Percentiles rank a stretch among this genome's conserved stretches.
Evolutionary conservation across 2,888 invertebrate species (phyloP).

Genomic region (Chymomyza caudatula): DNA sequence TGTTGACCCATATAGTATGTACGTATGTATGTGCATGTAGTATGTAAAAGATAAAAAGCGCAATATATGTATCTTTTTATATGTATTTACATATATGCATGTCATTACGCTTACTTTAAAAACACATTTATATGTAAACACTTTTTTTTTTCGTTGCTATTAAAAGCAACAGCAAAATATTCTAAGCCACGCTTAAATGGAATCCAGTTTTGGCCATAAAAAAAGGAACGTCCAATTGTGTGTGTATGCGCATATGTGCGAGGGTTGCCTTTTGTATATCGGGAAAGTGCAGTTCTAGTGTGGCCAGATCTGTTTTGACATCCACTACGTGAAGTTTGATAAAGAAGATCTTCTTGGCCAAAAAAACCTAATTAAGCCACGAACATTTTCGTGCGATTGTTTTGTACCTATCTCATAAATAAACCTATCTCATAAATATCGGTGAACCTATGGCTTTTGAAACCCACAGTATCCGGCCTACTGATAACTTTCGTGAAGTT

Average conservation of each 20-base stretch:
- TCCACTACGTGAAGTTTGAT: too few relatives aligned
- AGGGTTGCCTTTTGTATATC: too few relatives aligned
- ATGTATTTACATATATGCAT: slow-evolving; percentile 40
- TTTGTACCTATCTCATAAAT: too few relatives aligned
- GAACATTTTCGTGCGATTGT: too few relatives aligned
- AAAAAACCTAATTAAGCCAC: too few relatives aligned
- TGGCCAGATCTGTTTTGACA: too few relatives aligned
- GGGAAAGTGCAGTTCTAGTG: too few relatives aligned
- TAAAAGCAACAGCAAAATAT: slow-evolving; percentile 51
- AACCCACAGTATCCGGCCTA: too few relatives aligned
- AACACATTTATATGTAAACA: slow-evolving; percentile 63
- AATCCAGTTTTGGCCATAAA: slow-evolving; percentile 70
- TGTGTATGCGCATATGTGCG: not conserved
- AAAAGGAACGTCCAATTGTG: slow-evolving; percentile 50
- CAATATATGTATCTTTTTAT: not conserved
- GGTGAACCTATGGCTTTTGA: too few relatives aligned
- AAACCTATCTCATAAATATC: too few relatives aligned
- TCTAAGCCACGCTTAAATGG: slow-evolving; percentile 57
- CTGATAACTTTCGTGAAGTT: too few relatives aligned
- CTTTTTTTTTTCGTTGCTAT: slow-evolving; percentile 25
- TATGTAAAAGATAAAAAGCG: slow-evolving; percentile 50
- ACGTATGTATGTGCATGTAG: not conserved
- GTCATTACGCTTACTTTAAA: slow-evolving; percentile 63
- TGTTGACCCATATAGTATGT: slow-evolving; percentile 67
- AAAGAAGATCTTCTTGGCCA: too few relatives aligned